Percentiles rank a stretch among this genome's conserved stretches.
Conservation (phyloP, 2,797 vertebrate species). For the Pterois miles region DNA sequence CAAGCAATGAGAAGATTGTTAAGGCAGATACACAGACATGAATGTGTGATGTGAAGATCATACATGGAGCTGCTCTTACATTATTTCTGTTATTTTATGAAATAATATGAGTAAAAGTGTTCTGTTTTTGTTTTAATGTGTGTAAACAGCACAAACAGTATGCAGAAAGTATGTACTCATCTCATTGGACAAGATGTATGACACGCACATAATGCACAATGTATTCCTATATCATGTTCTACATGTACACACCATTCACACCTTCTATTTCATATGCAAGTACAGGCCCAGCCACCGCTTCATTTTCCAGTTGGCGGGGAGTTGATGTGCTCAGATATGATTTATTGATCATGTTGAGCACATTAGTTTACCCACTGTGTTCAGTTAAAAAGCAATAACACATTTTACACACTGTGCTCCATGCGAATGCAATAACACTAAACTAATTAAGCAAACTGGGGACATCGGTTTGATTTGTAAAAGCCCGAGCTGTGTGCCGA, state of each 20-base stretch:
- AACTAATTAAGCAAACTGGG: conserved; percentile 78
- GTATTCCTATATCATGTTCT: background rate
- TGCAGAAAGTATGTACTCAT: background rate
- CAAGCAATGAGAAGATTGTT: conserved; percentile 48
- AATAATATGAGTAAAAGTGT: background rate
- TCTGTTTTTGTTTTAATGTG: background rate
- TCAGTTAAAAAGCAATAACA: conserved; percentile 81
- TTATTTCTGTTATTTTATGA: conserved; percentile 17
- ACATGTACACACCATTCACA: background rate
- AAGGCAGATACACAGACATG: conserved; percentile 16
- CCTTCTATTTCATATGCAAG: conserved; percentile 48
- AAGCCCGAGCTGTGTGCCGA: conserved; percentile 30
- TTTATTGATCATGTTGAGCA: conserved; percentile 80
- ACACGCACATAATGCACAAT: background rate
- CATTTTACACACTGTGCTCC: conserved; percentile 76
- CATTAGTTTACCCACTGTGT: conserved; percentile 81
- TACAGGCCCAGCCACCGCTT: conserved; percentile 48
- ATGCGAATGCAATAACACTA: conserved; percentile 77
- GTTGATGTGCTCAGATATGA: conserved; percentile 80
- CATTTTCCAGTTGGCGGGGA: conserved; percentile 77
- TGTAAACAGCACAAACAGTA: background rate
- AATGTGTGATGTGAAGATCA: conserved; percentile 14
- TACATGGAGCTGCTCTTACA: conserved; percentile 14
- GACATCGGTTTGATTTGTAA: conserved; percentile 70
- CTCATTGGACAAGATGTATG: background rate